Percentiles rank a stretch among this genome's conserved stretches.
phyloP scores from a whole-genome alignment of 2,113 vertebrate species.

The Esox niger region DNA sequence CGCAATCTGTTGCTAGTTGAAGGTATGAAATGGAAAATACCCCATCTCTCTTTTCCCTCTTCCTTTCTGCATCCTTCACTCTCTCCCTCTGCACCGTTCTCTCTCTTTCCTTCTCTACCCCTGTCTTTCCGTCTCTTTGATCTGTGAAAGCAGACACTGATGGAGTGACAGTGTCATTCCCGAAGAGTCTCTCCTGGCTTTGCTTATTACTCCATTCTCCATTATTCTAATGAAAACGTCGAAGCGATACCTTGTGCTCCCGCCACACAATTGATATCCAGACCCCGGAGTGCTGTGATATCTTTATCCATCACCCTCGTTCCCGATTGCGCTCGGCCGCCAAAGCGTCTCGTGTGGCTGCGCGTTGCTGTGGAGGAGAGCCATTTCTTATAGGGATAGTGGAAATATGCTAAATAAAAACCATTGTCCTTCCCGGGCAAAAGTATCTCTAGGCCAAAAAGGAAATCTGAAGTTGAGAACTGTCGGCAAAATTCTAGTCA shows the following conservation, averaged over 20 bases:
- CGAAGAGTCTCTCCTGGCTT: slow-evolving; percentile 43
- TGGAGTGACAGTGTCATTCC: slow-evolving; percentile 33
- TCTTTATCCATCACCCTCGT: slow-evolving; percentile 47
- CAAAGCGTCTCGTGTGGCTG: slow-evolving; percentile 46
- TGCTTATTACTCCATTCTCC: slow-evolving; percentile 45
- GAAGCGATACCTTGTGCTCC: slow-evolving; percentile 21
- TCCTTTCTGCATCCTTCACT: slow-evolving; percentile 12
- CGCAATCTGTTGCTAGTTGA: slow-evolving; percentile 37
- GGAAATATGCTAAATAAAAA: slow-evolving; percentile 48
- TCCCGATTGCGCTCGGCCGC: slow-evolving; percentile 1
- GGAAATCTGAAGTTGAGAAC: slow-evolving; percentile 26
- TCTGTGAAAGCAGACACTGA: slow-evolving; percentile 45
- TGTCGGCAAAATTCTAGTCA: neutral
- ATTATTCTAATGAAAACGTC: slow-evolving; percentile 48
- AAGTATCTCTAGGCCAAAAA: slow-evolving; percentile 8
- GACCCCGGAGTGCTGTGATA: slow-evolving; percentile 31
- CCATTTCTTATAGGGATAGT: slow-evolving; percentile 18
- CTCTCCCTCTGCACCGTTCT: slow-evolving; percentile 9
- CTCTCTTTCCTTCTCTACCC: slow-evolving; percentile 10
- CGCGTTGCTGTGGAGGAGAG: slow-evolving; percentile 15
- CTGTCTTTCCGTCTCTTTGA: slow-evolving; percentile 32
- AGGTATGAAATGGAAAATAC: slow-evolving; percentile 35
- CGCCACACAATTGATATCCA: slow-evolving; percentile 27
- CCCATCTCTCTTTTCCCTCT: slow-evolving; percentile 11
- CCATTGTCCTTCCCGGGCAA: slow-evolving; percentile 43